phyloP scores from a whole-genome alignment of 2,888 invertebrate genomes.

The Coecobrya sp. region DNA sequence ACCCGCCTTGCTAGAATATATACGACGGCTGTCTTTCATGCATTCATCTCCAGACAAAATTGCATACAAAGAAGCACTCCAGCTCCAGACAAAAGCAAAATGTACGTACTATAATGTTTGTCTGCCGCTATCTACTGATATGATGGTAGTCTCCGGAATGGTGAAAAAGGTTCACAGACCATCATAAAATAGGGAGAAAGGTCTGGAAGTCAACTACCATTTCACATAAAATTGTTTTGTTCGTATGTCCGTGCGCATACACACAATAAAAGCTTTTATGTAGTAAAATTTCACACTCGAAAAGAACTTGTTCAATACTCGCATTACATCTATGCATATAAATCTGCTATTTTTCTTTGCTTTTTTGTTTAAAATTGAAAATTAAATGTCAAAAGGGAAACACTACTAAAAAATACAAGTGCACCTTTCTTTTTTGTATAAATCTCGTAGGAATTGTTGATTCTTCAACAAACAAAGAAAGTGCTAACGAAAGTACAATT shows the following conservation, averaged over 20 bases:
- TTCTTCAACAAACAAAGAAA: too few species aligned
- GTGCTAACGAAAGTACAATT: too few species aligned
- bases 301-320: background rate
- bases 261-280: constrained; percentile 17
- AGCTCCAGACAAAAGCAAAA: background rate
- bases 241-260: background rate
- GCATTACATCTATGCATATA: constrained; percentile 37
- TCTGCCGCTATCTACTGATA: background rate
- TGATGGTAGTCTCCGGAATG: background rate
- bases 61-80: background rate
- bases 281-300: background rate
- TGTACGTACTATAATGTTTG: background rate
- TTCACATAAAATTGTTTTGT: background rate
- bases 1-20: background rate
- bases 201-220: constrained; percentile 16
- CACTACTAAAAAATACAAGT: background rate
- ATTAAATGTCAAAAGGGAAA: constrained; percentile 35
- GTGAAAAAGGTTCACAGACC: background rate
- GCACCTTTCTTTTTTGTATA: background rate
- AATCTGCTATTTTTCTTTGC: constrained; percentile 35
- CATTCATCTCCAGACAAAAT: background rate
- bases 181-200: background rate
- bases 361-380: background rate
- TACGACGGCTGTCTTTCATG: background rate
- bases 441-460: too few species aligned